Evolutionary conservation across 2,888 invertebrate species (phyloP).

Genomic region (Stenoptilia bipunctidactyla): DNA sequence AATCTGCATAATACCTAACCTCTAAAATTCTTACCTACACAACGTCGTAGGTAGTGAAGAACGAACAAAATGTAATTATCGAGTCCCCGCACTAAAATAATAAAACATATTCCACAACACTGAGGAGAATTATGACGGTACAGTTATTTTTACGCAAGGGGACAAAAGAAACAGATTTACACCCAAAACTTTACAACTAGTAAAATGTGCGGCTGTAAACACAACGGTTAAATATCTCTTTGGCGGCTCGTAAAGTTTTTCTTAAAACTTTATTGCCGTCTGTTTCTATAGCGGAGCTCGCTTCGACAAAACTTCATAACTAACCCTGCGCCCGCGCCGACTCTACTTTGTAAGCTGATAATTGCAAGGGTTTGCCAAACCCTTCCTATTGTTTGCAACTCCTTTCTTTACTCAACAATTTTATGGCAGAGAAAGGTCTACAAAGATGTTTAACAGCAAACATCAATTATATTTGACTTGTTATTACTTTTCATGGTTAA

Average conservation of each 20-base stretch:
- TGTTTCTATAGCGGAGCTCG: too few relatives aligned
- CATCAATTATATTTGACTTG: neutral
- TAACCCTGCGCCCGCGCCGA: too few relatives aligned
- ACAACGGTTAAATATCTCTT: conserved; percentile 42
- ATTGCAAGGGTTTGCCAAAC: conserved; percentile 57
- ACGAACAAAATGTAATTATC: too few relatives aligned
- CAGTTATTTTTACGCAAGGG: neutral
- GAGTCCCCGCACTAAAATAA: too few relatives aligned
- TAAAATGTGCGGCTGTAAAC: conserved; percentile 38
- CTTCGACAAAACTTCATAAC: too few relatives aligned
- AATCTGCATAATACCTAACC: too few relatives aligned
- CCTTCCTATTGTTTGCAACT: conserved; percentile 33
- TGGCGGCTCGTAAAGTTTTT: conserved; percentile 52
- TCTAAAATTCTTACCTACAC: too few relatives aligned
- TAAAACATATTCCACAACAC: too few relatives aligned
- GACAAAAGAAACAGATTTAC: too few relatives aligned
- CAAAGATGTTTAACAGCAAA: neutral
- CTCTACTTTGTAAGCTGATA: conserved; percentile 29
- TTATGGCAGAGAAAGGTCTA: conserved; percentile 35
- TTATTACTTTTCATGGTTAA: too few relatives aligned
- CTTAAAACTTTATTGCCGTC: neutral
- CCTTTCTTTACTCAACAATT: conserved; percentile 28
- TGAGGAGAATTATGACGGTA: too few relatives aligned
- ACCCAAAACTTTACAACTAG: neutral
- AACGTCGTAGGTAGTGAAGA: too few relatives aligned